Percentiles rank a stretch among this genome's conserved stretches.
phyloP scores from a whole-genome alignment of 2,888 invertebrate species.

The Ichneumon xanthorius region DNA sequence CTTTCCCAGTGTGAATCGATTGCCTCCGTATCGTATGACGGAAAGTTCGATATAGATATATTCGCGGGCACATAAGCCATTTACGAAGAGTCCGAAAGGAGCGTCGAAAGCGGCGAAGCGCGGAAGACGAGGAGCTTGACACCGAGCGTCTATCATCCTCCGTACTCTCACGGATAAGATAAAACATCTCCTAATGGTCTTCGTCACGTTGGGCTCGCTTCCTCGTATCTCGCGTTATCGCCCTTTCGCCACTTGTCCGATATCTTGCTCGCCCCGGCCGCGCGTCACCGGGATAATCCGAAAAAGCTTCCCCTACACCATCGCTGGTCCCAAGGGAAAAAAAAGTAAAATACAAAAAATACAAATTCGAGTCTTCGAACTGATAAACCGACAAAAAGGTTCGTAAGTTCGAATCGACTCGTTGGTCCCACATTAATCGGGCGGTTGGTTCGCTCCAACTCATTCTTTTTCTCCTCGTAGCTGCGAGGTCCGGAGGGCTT shows the following conservation, averaged over 20 bases:
- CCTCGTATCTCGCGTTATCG: slow-evolving; percentile 32
- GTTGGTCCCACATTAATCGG: not conserved
- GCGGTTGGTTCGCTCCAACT: not conserved
- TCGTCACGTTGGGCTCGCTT: slow-evolving; percentile 32
- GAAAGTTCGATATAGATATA: slow-evolving; percentile 17
- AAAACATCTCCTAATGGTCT: slow-evolving; percentile 61
- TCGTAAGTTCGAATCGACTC: not conserved
- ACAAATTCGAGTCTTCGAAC: slow-evolving; percentile 18
- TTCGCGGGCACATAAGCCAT: not conserved
- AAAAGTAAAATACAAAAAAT: not conserved
- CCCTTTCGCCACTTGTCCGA: slow-evolving; percentile 48
- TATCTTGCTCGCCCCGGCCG: not conserved
- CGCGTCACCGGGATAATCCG: slow-evolving; percentile 23
- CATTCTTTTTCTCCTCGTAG: not conserved
- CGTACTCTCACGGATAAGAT: slow-evolving; percentile 35
- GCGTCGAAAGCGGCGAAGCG: slow-evolving; percentile 40
- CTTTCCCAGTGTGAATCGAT: slow-evolving; percentile 23
- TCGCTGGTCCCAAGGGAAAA: not conserved
- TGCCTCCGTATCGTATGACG: slow-evolving; percentile 40
- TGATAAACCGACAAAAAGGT: slow-evolving; percentile 20
- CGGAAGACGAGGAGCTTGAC: slow-evolving; percentile 47
- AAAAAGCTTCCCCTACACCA: slow-evolving; percentile 33
- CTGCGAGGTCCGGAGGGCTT: not conserved
- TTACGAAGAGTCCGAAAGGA: slow-evolving; percentile 11
- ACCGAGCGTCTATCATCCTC: slow-evolving; percentile 33